phyloP scores from a whole-genome alignment of 2,797 vertebrate genomes.

The Xenentodon cancila region DNA sequence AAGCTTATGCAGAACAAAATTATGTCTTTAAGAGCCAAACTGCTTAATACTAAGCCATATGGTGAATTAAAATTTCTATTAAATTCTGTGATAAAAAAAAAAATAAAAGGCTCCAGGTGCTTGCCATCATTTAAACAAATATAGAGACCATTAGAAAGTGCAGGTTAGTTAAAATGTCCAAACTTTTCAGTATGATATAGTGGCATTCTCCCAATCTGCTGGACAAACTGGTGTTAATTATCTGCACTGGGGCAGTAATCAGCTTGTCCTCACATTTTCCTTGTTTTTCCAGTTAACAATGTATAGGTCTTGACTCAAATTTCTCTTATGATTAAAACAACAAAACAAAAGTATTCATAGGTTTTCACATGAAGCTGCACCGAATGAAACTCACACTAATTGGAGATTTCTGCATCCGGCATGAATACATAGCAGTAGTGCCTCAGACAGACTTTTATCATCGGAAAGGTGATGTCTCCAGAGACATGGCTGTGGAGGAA shows the following conservation, averaged over 20 bases:
- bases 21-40: background rate
- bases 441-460: slow-evolving; percentile 45
- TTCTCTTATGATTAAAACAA: slow-evolving; percentile 13
- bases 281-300: slow-evolving; percentile 21
- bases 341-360: slow-evolving; percentile 4
- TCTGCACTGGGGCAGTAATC: slow-evolving; percentile 8
- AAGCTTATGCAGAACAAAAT: background rate
- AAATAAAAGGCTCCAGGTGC: no score
- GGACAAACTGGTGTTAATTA: slow-evolving; percentile 21
- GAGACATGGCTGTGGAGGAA: slow-evolving; percentile 34
- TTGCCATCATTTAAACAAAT: no score
- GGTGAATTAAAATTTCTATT: background rate
- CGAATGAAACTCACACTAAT: slow-evolving; percentile 51
- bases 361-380: slow-evolving; percentile 30
- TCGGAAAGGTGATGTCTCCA: slow-evolving; percentile 47
- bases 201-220: slow-evolving; percentile 1
- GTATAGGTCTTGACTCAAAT: slow-evolving; percentile 1
- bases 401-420: slow-evolving; percentile 42
- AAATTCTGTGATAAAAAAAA: no score
- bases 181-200: background rate
- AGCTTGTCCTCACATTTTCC: slow-evolving; percentile 9
- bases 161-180: background rate
- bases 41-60: background rate
- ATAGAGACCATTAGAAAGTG: background rate
- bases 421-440: slow-evolving; percentile 1